Conservation (phyloP, 2,797 vertebrate species). For the Cygnus olor region DNA sequence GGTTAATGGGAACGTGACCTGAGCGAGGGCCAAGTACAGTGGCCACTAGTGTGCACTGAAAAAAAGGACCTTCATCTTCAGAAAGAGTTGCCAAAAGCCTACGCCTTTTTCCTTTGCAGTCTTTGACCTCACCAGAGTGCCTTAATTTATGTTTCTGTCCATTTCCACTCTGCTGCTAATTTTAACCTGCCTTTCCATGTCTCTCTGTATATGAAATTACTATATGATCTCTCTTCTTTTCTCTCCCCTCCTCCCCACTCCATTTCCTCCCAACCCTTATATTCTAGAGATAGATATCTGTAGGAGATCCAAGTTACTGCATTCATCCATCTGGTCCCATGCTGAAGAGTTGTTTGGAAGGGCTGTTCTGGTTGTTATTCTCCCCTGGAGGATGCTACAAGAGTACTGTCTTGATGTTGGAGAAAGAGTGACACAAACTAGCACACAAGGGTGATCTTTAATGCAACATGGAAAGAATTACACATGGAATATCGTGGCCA, state of each 20-base stretch:
- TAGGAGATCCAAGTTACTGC: neutral
- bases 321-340: neutral
- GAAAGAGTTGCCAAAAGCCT: slow-evolving; percentile 36
- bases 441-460: neutral
- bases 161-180: neutral
- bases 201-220: neutral
- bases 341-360: neutral
- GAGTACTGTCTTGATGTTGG: neutral
- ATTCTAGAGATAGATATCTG: neutral
- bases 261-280: neutral
- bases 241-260: neutral
- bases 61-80: neutral
- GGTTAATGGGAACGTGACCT: neutral
- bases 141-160: slow-evolving; percentile 36
- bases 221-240: neutral
- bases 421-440: neutral
- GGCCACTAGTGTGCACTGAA: neutral
- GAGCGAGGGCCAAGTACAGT: neutral
- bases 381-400: neutral
- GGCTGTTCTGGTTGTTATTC: neutral
- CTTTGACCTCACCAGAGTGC: neutral
- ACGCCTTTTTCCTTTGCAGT: neutral
- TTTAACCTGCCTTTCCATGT: slow-evolving; percentile 21
- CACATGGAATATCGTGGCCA: neutral
- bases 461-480: slow-evolving; percentile 8